phyloP scores from a whole-genome alignment of 1,140 invertebrate genomes.

The Paralvinella palmiformis region DNA sequence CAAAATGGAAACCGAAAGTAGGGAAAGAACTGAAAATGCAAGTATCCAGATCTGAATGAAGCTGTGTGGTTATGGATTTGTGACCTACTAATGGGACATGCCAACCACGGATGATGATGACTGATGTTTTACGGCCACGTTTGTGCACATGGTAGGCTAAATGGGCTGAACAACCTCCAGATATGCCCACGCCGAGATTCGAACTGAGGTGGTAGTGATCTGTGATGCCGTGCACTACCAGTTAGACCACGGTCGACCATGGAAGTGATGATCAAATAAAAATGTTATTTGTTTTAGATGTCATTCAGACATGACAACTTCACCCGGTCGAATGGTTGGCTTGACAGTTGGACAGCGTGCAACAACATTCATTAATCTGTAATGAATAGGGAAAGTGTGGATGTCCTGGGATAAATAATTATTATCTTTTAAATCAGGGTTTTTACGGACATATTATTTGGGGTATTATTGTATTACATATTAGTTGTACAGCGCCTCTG shows the following conservation, averaged over 20 bases:
- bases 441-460: too few relatives aligned
- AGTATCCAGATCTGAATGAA: neutral
- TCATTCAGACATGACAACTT: neutral
- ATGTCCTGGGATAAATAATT: neutral
- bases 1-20: neutral
- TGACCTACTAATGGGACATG: neutral
- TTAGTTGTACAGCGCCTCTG: too few relatives aligned
- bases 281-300: neutral
- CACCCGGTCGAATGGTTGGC: neutral
- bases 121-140: too few relatives aligned
- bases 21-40: neutral
- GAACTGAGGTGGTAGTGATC: too few relatives aligned
- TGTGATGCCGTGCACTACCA: too few relatives aligned
- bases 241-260: too few relatives aligned
- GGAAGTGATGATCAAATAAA: neutral
- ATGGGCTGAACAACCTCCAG: too few relatives aligned
- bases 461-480: too few relatives aligned
- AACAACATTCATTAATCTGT: neutral
- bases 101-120: too few relatives aligned
- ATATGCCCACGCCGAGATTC: too few relatives aligned
- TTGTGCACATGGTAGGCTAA: too few relatives aligned
- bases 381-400: neutral
- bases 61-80: neutral
- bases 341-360: neutral
- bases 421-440: too few relatives aligned